phyloP scores from a whole-genome alignment of 2,113 vertebrate genomes.

The Bungarus multicinctus region DNA sequence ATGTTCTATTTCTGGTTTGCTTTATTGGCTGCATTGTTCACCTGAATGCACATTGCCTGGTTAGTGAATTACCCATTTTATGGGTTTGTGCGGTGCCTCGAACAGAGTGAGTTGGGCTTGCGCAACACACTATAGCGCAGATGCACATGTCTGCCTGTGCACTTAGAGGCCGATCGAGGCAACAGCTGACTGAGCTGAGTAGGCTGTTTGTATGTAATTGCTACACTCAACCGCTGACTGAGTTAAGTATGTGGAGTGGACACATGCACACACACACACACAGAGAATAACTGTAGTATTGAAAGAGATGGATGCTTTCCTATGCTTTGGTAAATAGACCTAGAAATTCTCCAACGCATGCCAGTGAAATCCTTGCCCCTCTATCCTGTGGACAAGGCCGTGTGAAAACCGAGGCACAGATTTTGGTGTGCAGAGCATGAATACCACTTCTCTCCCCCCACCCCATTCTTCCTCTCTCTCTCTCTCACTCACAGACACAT shows the following conservation, averaged over 20 bases:
- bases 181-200: neutral
- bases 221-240: neutral
- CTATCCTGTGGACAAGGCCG: neutral
- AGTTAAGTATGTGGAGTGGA: neutral
- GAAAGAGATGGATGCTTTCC: too few species aligned
- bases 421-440: neutral
- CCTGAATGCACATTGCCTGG: neutral
- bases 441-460: constrained; percentile 54
- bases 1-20: neutral
- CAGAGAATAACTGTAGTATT: neutral
- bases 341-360: neutral
- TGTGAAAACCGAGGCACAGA: neutral
- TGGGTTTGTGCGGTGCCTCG: neutral
- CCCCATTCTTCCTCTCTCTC: neutral
- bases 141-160: neutral
- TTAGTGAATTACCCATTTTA: neutral
- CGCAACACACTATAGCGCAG: neutral
- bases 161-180: neutral
- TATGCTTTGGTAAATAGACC: neutral
- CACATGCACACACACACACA: neutral
- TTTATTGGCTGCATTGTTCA: neutral
- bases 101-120: neutral
- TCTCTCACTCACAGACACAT: neutral
- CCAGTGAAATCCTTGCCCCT: neutral
- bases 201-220: neutral